Base-by-base conservation (phyloP, 1,140 invertebrate species). In the Panonychus citri region DNA sequence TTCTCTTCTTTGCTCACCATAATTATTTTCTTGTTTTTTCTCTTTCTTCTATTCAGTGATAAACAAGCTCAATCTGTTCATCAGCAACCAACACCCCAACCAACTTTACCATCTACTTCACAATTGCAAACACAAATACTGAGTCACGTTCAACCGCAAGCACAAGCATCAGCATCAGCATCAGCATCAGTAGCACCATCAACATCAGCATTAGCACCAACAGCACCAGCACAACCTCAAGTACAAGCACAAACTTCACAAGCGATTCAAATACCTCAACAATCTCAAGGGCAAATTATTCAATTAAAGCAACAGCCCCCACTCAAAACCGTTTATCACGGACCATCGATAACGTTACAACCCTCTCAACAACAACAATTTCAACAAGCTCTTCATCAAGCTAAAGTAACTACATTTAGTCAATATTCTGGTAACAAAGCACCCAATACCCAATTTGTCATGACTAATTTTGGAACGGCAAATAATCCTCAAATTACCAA, bases 401-500 rank as follows among this genome's bases (percentile, higher is more conserved):
- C 59, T 34, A 28, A 50, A 56, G 57, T 42, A 21, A 28, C 30
- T 24, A 21, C 30, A 12, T 40, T 54, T 2, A 54, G 37, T 54
- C 30, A 25, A 17, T 48, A 34, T n/a, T 28, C 28, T 25, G 40
- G 55, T 39, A 21, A 57, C 3, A 56, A 60, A 13, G 48, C 55
- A 13, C 56, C 59, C 24, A 63, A 62, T 50, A 63, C 19, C 3
- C 27, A 13, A 37, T 27, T 19, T 17, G 24, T 28, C 13, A 42
- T 53, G 51, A 25, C 51, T 2, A 30, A 25, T 17, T 39, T 28
- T 2, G n/a, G n/a, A n/a, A n/a, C n/a, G n/a, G 2, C 53, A 3
- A 17, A 12, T 3, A 54, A 43, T 24, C 53, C 39, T 25, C 37
- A 54, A 24, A 28, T 68, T 57, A 64, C 66, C 25, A 64, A 63